A percentile compares a stretch with the other conserved stretches of the same genome.
Conservation (phyloP, 2,888 invertebrate genomes). For the Plutella xylostella region DNA sequence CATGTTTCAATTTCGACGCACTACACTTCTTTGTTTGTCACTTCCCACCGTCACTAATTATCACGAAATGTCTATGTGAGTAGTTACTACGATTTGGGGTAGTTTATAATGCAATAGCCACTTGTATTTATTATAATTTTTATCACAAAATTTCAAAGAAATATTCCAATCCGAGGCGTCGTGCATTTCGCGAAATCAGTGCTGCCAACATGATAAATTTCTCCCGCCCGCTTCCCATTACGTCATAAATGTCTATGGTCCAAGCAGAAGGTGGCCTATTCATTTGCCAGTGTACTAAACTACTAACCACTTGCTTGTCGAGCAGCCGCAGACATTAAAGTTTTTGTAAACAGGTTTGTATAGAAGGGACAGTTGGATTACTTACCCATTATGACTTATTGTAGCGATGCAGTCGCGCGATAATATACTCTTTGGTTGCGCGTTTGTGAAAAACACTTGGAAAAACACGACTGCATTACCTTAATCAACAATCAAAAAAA, state of each 20-base stretch:
- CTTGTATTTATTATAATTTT: constrained; percentile 40
- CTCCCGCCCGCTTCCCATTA: constrained; percentile 29
- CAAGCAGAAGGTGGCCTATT: too few species aligned
- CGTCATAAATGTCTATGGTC: constrained; percentile 1
- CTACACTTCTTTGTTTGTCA: constrained; percentile 56
- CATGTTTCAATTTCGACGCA: constrained; percentile 71
- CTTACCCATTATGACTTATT: too few species aligned
- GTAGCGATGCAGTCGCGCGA: too few species aligned
- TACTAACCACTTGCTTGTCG: too few species aligned
- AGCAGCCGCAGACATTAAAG: too few species aligned
- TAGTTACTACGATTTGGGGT: constrained; percentile 30
- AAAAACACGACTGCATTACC: too few species aligned
- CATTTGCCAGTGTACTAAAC: too few species aligned
- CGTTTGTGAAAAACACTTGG: too few species aligned
- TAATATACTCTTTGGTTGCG: too few species aligned
- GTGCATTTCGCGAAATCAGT: constrained; percentile 64
- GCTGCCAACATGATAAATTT: constrained; percentile 47
- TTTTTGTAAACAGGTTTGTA: too few species aligned
- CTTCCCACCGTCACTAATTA: constrained; percentile 56
- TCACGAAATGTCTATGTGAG: constrained; percentile 41
- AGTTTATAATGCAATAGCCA: constrained; percentile 39
- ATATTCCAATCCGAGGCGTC: constrained; percentile 65
- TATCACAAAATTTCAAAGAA: constrained; percentile 58
- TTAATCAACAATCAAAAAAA: too few species aligned
- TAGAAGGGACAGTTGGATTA: too few species aligned